Evolutionary conservation across 2,113 vertebrate species (phyloP).

Genomic region (Alosa alosa): DNA sequence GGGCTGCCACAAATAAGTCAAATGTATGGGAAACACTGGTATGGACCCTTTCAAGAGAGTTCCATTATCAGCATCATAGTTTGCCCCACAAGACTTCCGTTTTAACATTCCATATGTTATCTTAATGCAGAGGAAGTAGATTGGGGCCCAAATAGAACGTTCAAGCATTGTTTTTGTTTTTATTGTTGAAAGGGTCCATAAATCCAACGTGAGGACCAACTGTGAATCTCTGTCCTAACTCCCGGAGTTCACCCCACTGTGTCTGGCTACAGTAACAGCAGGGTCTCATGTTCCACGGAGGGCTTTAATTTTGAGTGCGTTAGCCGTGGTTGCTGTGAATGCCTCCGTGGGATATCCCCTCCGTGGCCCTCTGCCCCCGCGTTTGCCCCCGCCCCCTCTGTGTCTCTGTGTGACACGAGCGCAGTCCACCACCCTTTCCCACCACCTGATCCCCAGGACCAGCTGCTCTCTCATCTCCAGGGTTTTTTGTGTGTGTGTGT

Average conservation of each 20-base stretch:
- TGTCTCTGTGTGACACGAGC: neutral
- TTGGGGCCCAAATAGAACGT: too few species aligned
- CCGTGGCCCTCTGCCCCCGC: neutral
- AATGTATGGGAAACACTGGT: too few species aligned
- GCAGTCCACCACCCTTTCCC: neutral
- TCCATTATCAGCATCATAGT: too few species aligned
- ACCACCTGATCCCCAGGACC: neutral
- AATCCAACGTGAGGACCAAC: too few species aligned
- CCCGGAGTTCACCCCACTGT: neutral
- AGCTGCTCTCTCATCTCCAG: constrained; percentile 3
- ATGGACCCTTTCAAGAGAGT: too few species aligned
- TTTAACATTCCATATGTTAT: too few species aligned
- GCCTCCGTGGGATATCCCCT: neutral
- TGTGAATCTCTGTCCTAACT: too few species aligned
- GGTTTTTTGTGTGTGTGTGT: constrained; percentile 29
- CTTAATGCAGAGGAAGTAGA: too few species aligned
- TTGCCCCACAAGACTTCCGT: too few species aligned
- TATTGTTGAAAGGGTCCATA: too few species aligned
- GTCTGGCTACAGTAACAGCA: neutral
- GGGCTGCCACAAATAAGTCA: too few species aligned
- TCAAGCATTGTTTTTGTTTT: too few species aligned
- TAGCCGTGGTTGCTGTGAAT: constrained; percentile 3
- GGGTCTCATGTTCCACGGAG: neutral
- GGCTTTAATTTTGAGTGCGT: constrained; percentile 1
- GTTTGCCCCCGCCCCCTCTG: neutral